Evolutionary conservation across 1,140 invertebrate genomes (phyloP).

Genomic region (Macrotrachela quadricornifera): DNA sequence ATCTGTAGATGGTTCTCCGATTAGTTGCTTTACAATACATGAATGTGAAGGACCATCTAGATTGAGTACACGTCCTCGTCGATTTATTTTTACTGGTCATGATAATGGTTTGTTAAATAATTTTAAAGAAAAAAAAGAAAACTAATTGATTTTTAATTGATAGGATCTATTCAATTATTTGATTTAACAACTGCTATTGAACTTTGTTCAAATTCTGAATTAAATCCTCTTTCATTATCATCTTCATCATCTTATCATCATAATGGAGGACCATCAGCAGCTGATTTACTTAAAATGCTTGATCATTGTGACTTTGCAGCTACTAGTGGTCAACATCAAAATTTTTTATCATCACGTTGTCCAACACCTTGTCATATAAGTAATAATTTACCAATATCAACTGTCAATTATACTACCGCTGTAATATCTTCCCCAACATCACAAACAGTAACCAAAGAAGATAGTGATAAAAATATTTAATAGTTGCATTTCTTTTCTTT

Average conservation of each 20-base stretch:
- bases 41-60: conserved; percentile 76
- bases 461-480: too few relatives aligned
- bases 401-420: too few relatives aligned
- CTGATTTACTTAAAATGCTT: conserved; percentile 63
- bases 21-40: conserved; percentile 83
- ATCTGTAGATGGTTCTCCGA: conserved; percentile 75
- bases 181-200: conserved; percentile 84
- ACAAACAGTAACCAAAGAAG: too few relatives aligned
- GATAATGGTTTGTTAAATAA: conserved; percentile 44
- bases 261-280: conserved; percentile 57
- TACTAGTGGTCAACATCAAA: conserved; percentile 32
- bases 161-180: conserved; percentile 49
- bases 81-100: conserved; percentile 84
- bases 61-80: conserved; percentile 64
- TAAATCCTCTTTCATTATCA: neutral
- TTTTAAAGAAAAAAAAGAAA: neutral
- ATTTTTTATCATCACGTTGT: conserved; percentile 37
- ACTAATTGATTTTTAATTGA: neutral
- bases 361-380: conserved; percentile 21
- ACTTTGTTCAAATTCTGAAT: conserved; percentile 43
- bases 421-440: too few relatives aligned
- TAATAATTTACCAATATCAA: too few relatives aligned
- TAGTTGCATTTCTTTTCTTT: too few relatives aligned
- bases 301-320: conserved; percentile 63
- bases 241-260: neutral